Evolutionary conservation across 2,888 invertebrate genomes (phyloP).

Genomic region (Lutraria lutraria): DNA sequence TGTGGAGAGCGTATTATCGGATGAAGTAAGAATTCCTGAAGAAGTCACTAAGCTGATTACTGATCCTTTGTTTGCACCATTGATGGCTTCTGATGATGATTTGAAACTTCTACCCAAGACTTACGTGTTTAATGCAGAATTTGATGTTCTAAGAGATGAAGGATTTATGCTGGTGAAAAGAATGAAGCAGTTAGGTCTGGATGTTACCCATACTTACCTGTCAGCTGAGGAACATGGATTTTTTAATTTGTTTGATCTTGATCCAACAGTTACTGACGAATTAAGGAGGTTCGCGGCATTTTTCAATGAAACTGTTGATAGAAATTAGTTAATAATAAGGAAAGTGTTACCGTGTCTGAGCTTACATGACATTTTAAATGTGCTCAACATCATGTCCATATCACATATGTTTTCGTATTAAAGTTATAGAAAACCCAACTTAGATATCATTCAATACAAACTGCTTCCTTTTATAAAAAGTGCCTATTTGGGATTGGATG

Average conservation of each 20-base stretch:
- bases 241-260: slow-evolving; percentile 52
- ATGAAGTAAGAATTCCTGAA: slow-evolving; percentile 15
- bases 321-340: background rate
- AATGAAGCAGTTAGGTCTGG: slow-evolving; percentile 56
- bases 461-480: too few species aligned
- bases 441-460: too few species aligned
- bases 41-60: slow-evolving; percentile 53
- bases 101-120: slow-evolving; percentile 63
- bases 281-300: slow-evolving; percentile 48
- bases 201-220: slow-evolving; percentile 61
- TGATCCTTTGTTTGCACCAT: slow-evolving; percentile 67
- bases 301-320: slow-evolving; percentile 47
- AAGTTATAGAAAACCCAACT: too few species aligned
- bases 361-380: too few species aligned
- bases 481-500: too few species aligned
- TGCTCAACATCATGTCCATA: too few species aligned
- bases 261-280: slow-evolving; percentile 47
- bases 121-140: slow-evolving; percentile 69
- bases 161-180: slow-evolving; percentile 68
- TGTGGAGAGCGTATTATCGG: background rate
- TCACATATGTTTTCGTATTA: too few species aligned
- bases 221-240: slow-evolving; percentile 70
- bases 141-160: slow-evolving; percentile 72
- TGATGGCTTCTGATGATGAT: slow-evolving; percentile 68
- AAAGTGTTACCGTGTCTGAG: too few species aligned